phyloP scores from a whole-genome alignment of 1,140 invertebrate genomes.

The Platorchestia sp. region DNA sequence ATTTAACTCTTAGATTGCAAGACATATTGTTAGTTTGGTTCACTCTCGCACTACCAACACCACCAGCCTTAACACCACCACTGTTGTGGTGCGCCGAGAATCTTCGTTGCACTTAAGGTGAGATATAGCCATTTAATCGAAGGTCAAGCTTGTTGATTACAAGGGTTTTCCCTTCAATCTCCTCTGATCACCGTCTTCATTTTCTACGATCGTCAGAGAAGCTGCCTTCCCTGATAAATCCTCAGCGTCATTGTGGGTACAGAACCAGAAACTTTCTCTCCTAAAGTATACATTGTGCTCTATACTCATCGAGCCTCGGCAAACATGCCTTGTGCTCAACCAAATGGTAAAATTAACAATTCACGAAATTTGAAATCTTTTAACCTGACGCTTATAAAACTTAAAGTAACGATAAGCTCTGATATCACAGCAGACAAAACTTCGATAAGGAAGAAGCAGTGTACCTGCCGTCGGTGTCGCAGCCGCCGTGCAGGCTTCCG shows the following conservation, averaged over 20 bases:
- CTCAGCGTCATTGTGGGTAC: no score
- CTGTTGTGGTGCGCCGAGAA: background rate
- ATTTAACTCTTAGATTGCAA: background rate
- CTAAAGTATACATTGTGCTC: no score
- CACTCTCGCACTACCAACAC: background rate
- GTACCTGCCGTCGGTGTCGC: constrained; percentile 79
- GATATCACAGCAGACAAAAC: background rate
- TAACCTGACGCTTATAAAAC: background rate
- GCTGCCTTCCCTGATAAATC: no score
- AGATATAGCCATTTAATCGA: background rate
- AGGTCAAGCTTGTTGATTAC: background rate
- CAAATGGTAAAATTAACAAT: background rate
- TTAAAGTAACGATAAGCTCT: background rate
- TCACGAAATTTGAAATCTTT: background rate
- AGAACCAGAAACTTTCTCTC: no score
- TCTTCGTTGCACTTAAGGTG: no score
- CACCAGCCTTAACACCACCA: background rate
- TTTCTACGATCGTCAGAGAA: no score
- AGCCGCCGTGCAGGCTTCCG: constrained; percentile 82
- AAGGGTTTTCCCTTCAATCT: no score
- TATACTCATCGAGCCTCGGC: no score
- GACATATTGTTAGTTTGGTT: background rate
- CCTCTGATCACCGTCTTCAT: no score
- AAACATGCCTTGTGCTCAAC: no score
- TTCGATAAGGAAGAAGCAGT: background rate